Percentiles rank a stretch among this genome's conserved stretches.
Conservation (phyloP, 2,797 vertebrate species). For the Ptychobarbus kaznakovi region DNA sequence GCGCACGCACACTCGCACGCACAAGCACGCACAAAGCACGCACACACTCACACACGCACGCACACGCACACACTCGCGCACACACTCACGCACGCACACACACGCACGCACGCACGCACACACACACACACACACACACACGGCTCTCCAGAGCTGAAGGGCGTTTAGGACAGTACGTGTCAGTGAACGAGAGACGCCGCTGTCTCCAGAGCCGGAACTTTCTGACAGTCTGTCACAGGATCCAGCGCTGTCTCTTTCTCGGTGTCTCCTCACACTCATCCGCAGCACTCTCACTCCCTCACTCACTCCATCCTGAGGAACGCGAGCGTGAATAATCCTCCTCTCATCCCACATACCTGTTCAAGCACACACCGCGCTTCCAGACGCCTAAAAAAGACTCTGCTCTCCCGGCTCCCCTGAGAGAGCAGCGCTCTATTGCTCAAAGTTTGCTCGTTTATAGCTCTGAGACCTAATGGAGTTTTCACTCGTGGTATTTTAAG, state of each 20-base stretch:
- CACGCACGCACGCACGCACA: too few species aligned
- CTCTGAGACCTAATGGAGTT: background rate
- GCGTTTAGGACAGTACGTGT: slow-evolving; percentile 71
- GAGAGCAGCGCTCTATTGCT: background rate
- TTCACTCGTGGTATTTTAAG: background rate
- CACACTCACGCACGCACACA: too few species aligned
- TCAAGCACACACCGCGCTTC: slow-evolving; percentile 23
- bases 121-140: background rate
- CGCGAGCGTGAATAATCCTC: slow-evolving; percentile 51
- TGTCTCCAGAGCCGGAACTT: slow-evolving; percentile 70
- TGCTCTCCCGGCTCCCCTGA: slow-evolving; percentile 15
- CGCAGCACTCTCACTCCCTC: slow-evolving; percentile 59
- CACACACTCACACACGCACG: too few species aligned
- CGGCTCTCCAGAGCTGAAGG: slow-evolving; percentile 65
- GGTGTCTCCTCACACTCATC: slow-evolving; percentile 38
- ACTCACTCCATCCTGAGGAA: slow-evolving; percentile 54
- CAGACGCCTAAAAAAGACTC: slow-evolving; percentile 24
- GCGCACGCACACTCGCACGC: too few species aligned
- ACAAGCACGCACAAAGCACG: too few species aligned
- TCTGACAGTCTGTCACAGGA: slow-evolving; percentile 68
- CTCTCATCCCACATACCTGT: slow-evolving; percentile 43
- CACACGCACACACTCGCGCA: too few species aligned
- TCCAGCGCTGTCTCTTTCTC: slow-evolving; percentile 17
- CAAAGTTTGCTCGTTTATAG: background rate
- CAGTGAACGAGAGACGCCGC: slow-evolving; percentile 71